Base-by-base conservation (phyloP, 2,797 vertebrate genomes). In the Babyrousa celebensis region DNA sequence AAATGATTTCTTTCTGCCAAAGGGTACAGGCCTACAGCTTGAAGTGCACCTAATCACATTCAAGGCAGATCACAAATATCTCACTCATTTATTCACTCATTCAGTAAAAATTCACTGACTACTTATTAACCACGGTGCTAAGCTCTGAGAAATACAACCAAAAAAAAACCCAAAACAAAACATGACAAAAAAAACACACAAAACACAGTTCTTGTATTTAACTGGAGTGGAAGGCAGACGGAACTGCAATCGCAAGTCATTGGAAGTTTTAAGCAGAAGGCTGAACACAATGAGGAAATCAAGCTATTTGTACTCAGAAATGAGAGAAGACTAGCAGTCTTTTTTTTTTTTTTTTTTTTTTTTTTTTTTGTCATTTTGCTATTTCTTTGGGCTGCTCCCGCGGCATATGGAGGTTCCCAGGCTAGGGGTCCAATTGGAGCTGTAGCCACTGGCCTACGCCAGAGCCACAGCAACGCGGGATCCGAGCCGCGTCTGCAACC, bases 1-100 rank as follows among this genome's bases (percentile, higher is more conserved):
- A 48, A 97, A 83, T 72, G 21, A 62, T 78, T 93, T 87, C 27
- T 93, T 94, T 43, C 36, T 36, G 40, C 29, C 62, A 21, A 96
- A 65, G 4, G 10, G 58, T 82, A 40, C 11, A 62, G 29, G 27
- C 20, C 16, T 58, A 43, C 6, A 80, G 67, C 29, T 79, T 65
- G 58, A 90, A 72, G 67, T 43, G 85, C 15, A 58, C 29, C 6
- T 25, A 63, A 74, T 85, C 48, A 79, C 23, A 85, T 60, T 74
- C 32, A 84, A 89, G 43, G 54, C 21, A 58, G 40, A 77, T 62
- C 67, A n/a, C 25, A 67, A 85, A 80, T 40, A 83, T 52, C 52
- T 56, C 23, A 74, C n/a, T 89, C 25, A 72, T 60, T 71, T 60
- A 87, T 43, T 85, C 67, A 70, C 15, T 91, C 29, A 94, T 83